Evolutionary conservation across 2,113 vertebrate species (phyloP).

Genomic region (Psephotus haematonotus): DNA sequence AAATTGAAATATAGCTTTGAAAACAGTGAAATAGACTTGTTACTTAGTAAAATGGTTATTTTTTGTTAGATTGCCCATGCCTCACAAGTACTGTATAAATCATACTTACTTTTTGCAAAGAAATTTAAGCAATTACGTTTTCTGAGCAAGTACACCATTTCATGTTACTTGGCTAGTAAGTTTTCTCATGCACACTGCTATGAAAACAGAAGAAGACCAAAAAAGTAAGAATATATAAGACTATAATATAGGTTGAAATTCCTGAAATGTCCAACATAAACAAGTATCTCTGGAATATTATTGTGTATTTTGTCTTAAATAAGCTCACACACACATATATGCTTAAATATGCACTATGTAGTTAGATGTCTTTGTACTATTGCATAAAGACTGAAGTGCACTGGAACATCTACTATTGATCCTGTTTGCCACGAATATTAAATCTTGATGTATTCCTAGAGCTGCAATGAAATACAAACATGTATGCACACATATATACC

Average conservation of each 20-base stretch:
- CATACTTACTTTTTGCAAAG: neutral
- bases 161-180: neutral
- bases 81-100: neutral
- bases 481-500: neutral
- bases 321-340: neutral
- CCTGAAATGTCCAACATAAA: neutral
- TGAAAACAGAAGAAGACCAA: neutral
- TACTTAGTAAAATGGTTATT: neutral
- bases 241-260: neutral
- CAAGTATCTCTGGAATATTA: neutral
- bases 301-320: neutral
- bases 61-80: neutral
- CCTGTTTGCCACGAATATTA: neutral
- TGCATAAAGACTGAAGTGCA: neutral
- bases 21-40: neutral
- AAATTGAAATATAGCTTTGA: neutral
- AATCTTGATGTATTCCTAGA: neutral
- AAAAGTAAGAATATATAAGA: neutral
- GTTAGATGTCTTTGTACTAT: neutral
- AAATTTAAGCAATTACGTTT: neutral
- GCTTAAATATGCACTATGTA: neutral
- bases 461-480: slow-evolving; percentile 1
- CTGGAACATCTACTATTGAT: neutral
- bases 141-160: neutral
- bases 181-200: neutral